Percentiles rank a stretch among this genome's conserved stretches.
These are phyloP conservation scores for Rhinolophus ferrumequinum DNA, from an alignment of 2,113 vertebrate genomes.

Conservation along the genomic window DNA sequence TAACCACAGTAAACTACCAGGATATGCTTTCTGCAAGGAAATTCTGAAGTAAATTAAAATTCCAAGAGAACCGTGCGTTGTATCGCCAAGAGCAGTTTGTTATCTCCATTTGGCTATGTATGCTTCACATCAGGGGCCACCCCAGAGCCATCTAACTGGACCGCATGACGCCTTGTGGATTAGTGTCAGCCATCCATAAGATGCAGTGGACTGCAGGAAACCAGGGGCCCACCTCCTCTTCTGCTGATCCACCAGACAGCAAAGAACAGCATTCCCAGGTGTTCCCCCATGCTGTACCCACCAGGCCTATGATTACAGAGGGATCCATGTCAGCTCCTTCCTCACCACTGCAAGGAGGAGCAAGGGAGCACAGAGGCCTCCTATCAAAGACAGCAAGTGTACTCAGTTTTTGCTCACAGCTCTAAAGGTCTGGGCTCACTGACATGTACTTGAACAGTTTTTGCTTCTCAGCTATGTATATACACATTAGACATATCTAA, in stretches of 20 bases:
- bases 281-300: constrained; percentile 71
- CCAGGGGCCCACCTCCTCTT: constrained; percentile 78
- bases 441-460: background rate
- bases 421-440: background rate
- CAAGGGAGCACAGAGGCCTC: constrained; percentile 9
- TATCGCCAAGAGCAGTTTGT: constrained; percentile 47
- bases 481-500: background rate
- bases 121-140: constrained; percentile 37
- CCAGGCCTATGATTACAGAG: constrained; percentile 60
- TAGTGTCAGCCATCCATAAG: constrained; percentile 77
- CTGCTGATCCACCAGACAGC: constrained; percentile 77
- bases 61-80: constrained; percentile 48
- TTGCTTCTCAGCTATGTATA: background rate
- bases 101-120: constrained; percentile 11
- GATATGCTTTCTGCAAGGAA: constrained; percentile 20
- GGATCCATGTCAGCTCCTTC: constrained; percentile 61
- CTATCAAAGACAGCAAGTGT: constrained; percentile 57
- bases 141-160: constrained; percentile 61
- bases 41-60: constrained; percentile 66
- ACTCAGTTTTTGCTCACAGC: constrained; percentile 39
- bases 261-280: constrained; percentile 81
- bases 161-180: constrained; percentile 61
- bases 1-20: constrained; percentile 1
- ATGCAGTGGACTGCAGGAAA: constrained; percentile 73
- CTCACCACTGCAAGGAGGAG: constrained; percentile 1